Conservation (phyloP, 2,113 vertebrate species). For the Lagopus leucura region DNA sequence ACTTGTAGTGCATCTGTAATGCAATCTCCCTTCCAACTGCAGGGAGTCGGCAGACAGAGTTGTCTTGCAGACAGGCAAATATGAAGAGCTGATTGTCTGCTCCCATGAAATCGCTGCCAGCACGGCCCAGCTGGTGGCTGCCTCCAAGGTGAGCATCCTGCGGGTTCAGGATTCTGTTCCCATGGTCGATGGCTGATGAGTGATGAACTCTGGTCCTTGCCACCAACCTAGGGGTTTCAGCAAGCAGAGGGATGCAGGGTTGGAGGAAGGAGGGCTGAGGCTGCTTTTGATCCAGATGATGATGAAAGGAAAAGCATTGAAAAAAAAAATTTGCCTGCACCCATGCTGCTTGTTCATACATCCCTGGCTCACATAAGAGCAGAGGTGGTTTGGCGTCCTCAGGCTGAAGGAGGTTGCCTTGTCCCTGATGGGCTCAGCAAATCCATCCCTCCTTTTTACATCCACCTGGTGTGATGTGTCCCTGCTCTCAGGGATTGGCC, state of each 20-base stretch:
- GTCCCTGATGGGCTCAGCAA: neutral
- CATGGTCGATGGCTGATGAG: no score
- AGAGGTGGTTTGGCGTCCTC: neutral
- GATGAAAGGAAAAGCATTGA: neutral
- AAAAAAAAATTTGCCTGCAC: neutral
- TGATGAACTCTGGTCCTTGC: neutral
- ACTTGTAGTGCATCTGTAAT: neutral
- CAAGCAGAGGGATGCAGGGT: neutral
- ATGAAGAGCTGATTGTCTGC: conserved; percentile 95
- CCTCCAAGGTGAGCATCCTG: conserved; percentile 88
- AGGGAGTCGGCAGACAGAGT: conserved; percentile 96
- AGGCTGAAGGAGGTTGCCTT: neutral
- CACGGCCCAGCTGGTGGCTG: conserved; percentile 96
- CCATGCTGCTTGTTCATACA: neutral
- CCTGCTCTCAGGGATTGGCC: neutral
- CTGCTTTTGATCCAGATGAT: neutral
- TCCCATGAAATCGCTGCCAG: conserved; percentile 96
- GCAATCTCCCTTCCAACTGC: neutral
- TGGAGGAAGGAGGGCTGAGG: neutral
- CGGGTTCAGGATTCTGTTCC: neutral
- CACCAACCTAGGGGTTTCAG: neutral
- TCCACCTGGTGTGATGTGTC: neutral
- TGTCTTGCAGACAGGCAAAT: conserved; percentile 93
- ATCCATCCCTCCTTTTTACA: neutral
- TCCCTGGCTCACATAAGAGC: neutral